phyloP scores from a whole-genome alignment of 1,140 invertebrate species.

The Hycleus phaleratus region DNA sequence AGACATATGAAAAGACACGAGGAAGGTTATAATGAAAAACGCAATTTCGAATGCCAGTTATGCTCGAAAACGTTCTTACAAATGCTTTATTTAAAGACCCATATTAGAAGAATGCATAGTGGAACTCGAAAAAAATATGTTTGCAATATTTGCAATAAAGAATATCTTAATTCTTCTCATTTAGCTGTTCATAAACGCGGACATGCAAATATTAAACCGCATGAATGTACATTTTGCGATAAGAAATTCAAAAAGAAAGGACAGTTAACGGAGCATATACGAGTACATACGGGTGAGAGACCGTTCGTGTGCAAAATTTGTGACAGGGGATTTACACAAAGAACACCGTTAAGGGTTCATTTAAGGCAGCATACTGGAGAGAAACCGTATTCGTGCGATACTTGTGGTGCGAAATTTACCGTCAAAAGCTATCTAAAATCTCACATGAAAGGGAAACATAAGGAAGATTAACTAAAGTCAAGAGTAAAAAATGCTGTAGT shows the following conservation, averaged over 20 bases:
- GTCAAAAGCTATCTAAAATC: no score
- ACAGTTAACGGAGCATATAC: not conserved
- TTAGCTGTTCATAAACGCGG: slow-evolving; percentile 61
- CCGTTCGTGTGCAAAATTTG: slow-evolving; percentile 6
- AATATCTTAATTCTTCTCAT: slow-evolving; percentile 58
- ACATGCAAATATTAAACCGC: slow-evolving; percentile 63
- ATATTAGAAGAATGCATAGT: not conserved
- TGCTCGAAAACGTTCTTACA: not conserved
- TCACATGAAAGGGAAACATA: no score
- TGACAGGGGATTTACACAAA: slow-evolving; percentile 5
- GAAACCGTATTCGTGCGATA: slow-evolving; percentile 46
- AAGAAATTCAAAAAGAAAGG: slow-evolving; percentile 44
- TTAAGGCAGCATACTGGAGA: slow-evolving; percentile 71
- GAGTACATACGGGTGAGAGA: slow-evolving; percentile 4
- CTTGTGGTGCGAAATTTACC: no score
- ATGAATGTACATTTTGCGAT: slow-evolving; percentile 46
- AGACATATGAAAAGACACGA: not conserved
- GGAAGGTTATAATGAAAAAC: not conserved
- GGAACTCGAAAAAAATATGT: slow-evolving; percentile 18
- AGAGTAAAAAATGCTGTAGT: no score
- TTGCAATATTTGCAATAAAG: slow-evolving; percentile 71
- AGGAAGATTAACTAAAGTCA: not conserved
- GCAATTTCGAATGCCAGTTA: not conserved
- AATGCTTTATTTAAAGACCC: not conserved
- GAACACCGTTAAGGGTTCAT: slow-evolving; percentile 43